Conservation (phyloP, 1,140 invertebrate genomes). For the Hermetia illucens region DNA sequence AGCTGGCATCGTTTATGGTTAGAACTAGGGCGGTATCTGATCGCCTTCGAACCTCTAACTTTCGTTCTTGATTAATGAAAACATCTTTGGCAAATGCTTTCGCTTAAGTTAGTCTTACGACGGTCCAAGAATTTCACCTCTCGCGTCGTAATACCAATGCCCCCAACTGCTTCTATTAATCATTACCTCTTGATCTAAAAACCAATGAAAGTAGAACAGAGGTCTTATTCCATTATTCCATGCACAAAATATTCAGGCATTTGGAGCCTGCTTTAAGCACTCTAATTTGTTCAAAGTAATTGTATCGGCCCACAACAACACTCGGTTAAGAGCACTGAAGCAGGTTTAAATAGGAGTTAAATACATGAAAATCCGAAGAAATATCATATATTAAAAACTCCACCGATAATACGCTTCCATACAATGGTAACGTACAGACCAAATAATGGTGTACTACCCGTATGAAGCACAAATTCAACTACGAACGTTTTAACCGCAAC, state of each 20-base stretch:
- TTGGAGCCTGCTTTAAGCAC: conserved; percentile 6
- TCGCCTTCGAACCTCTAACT: conserved; percentile 70
- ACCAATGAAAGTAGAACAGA: conserved; percentile 63
- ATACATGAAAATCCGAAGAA: too few relatives aligned
- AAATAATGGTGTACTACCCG: conserved; percentile 8
- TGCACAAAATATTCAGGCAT: conserved; percentile 59
- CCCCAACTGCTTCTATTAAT: conserved; percentile 61
- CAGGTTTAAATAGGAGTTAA: conserved; percentile 11
- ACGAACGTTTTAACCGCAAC: conserved; percentile 54
- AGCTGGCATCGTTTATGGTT: conserved; percentile 73
- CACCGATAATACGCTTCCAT: conserved; percentile 14
- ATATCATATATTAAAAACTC: conserved; percentile 11
- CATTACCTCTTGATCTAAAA: conserved; percentile 59
- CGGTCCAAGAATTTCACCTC: conserved; percentile 67
- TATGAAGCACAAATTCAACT: conserved; percentile 33
- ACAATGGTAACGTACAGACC: conserved; percentile 13
- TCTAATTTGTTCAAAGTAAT: neutral
- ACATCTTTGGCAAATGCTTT: conserved; percentile 73
- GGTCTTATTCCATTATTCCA: conserved; percentile 73
- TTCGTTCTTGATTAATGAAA: conserved; percentile 76
- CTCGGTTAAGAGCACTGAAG: conserved; percentile 13
- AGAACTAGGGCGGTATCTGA: conserved; percentile 64
- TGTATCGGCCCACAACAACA: conserved; percentile 9
- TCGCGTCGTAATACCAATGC: conserved; percentile 44
- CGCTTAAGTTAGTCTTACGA: conserved; percentile 52